Evolutionary conservation across 2,113 vertebrate genomes (phyloP).

Genomic region (Thunnus thynnus): DNA sequence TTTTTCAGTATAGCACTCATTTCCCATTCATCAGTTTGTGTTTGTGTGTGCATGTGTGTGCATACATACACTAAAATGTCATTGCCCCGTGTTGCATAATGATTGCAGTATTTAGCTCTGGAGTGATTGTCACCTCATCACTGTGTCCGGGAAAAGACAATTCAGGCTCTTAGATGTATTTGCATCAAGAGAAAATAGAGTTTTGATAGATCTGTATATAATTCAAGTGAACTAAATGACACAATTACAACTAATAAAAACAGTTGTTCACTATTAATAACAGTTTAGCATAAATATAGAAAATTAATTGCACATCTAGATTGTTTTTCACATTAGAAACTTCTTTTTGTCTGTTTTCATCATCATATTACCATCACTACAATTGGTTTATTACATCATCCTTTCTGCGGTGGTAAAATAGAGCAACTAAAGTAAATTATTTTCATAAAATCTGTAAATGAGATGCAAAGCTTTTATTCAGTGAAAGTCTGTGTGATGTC

Average conservation of each 20-base stretch:
- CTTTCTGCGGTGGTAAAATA: neutral
- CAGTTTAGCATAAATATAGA: neutral
- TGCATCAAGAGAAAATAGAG: conserved; percentile 1
- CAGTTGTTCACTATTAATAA: neutral
- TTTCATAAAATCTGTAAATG: conserved; percentile 3
- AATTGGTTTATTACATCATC: conserved; percentile 5
- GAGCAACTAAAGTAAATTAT: neutral
- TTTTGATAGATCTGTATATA: conserved; percentile 2
- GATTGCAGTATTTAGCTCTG: conserved; percentile 65
- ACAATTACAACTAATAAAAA: neutral
- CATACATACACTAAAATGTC: conserved; percentile 53
- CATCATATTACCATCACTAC: neutral
- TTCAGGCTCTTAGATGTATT: conserved; percentile 34
- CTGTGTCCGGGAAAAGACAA: conserved; percentile 13
- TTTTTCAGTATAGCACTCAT: conserved; percentile 30
- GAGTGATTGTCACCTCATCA: conserved; percentile 46
- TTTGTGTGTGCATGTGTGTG: conserved; percentile 38
- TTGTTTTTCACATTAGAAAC: neutral
- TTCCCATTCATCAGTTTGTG: conserved; percentile 40
- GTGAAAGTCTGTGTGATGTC: neutral
- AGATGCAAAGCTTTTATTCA: conserved; percentile 32
- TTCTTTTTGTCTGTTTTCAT: neutral
- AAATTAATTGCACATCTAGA: neutral
- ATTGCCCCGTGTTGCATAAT: conserved; percentile 69
- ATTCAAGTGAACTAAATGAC: conserved; percentile 9